Evolutionary conservation across 2,113 vertebrate species (phyloP).

Genomic region (Pachypanchax playfairii): DNA sequence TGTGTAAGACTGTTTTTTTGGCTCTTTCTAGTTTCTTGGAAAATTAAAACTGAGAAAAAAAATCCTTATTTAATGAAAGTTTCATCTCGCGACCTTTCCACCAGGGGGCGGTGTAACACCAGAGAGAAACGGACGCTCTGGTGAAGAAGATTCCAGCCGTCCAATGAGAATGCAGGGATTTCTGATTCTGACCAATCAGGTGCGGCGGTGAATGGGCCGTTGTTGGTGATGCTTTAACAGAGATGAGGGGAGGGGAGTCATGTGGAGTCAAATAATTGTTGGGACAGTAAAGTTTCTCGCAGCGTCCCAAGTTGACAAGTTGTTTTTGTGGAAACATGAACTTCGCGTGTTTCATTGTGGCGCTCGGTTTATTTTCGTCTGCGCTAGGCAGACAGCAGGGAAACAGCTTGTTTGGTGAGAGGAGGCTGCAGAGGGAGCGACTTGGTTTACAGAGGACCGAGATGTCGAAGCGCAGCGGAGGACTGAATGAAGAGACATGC

Average conservation of each 20-base stretch:
- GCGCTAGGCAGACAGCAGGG: constrained; percentile 10
- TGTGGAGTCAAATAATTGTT: constrained; percentile 20
- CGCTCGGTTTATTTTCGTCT: constrained; percentile 38
- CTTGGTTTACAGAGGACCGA: constrained; percentile 34
- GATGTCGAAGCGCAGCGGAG: constrained; percentile 45
- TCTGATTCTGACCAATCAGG: constrained; percentile 61
- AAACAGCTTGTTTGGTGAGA: neutral
- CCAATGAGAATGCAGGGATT: constrained; percentile 60
- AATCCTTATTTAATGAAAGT: neutral
- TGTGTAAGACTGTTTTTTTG: constrained; percentile 14
- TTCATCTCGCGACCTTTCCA: constrained; percentile 24
- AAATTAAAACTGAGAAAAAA: constrained; percentile 22
- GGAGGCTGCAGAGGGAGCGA: constrained; percentile 42
- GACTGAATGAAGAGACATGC: constrained; percentile 71
- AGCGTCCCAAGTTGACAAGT: constrained; percentile 15
- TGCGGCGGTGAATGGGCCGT: constrained; percentile 49
- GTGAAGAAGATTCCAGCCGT: constrained; percentile 27
- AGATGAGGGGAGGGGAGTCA: constrained; percentile 47
- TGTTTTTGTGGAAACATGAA: constrained; percentile 44
- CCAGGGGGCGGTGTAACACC: constrained; percentile 23
- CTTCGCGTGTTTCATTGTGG: constrained; percentile 30
- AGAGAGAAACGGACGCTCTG: neutral
- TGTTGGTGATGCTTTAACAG: constrained; percentile 47
- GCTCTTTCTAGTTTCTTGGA: constrained; percentile 14
- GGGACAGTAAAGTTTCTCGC: constrained; percentile 24